Evolutionary conservation across 1,140 invertebrate species (phyloP).

Genomic region (Agrypnia vestita): DNA sequence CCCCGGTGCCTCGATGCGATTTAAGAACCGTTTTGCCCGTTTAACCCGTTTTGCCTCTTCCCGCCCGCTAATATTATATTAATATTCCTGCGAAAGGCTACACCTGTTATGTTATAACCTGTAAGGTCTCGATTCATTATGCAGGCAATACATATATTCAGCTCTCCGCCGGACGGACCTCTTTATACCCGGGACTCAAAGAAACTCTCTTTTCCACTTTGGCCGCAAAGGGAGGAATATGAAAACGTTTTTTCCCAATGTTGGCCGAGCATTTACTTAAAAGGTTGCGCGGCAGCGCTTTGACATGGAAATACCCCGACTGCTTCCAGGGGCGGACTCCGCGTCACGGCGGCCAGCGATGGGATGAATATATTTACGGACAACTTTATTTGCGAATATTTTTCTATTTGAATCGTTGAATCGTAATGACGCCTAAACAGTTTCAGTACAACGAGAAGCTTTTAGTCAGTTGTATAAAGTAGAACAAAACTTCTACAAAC

Average conservation of each 20-base stretch:
- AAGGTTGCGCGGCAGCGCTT: conserved; percentile 53
- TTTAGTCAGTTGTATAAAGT: too few relatives aligned
- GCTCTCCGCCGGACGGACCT: conserved; percentile 31
- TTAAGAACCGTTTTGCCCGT: conserved; percentile 29
- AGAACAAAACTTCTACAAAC: too few relatives aligned
- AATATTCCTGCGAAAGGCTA: conserved; percentile 46
- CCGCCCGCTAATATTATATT: conserved; percentile 27
- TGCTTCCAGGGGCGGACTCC: conserved; percentile 6
- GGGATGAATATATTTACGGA: conserved; percentile 43
- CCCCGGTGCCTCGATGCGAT: neutral
- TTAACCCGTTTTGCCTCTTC: conserved; percentile 30
- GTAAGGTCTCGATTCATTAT: conserved; percentile 38
- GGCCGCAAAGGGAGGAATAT: conserved; percentile 46
- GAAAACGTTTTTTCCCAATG: conserved; percentile 57
- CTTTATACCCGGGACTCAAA: conserved; percentile 47
- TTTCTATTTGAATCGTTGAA: conserved; percentile 34
- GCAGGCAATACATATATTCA: conserved; percentile 50
- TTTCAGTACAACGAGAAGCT: too few relatives aligned
- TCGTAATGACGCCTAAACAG: neutral
- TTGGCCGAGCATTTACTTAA: conserved; percentile 58
- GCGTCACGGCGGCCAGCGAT: conserved; percentile 31
- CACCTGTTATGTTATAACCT: conserved; percentile 46
- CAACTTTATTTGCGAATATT: conserved; percentile 37
- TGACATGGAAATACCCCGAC: conserved; percentile 57
- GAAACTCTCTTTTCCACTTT: conserved; percentile 53